Evolutionary conservation across 2,797 vertebrate genomes (phyloP).

Genomic region (Tapirus indicus): DNA sequence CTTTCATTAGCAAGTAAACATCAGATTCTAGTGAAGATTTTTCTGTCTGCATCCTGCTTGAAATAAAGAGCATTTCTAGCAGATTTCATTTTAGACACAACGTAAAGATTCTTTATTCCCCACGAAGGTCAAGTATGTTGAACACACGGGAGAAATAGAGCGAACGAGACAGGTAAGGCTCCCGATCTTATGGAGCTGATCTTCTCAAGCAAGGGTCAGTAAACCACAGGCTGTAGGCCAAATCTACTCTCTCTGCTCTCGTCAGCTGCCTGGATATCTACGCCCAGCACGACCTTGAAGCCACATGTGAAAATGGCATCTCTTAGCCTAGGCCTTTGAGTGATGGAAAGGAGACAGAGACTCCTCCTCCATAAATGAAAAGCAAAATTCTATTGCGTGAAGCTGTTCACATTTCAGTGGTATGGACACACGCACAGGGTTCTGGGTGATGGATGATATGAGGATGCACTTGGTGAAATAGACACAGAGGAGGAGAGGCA

Average conservation of each 20-base stretch:
- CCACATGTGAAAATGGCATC: background rate
- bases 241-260: background rate
- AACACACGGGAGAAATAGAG: background rate
- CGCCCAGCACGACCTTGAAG: background rate
- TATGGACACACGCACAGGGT: background rate
- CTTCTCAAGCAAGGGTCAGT: background rate
- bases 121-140: slow-evolving; percentile 1
- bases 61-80: background rate
- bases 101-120: background rate
- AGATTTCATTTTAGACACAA: background rate
- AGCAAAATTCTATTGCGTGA: background rate
- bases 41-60: background rate
- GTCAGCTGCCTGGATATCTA: background rate
- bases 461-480: background rate
- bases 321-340: background rate
- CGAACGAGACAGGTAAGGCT: background rate
- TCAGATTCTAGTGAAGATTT: slow-evolving; percentile 11
- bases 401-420: background rate
- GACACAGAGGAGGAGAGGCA: background rate
- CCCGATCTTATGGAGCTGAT: background rate
- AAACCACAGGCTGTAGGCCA: background rate
- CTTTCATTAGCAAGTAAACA: slow-evolving; percentile 30
- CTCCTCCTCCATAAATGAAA: background rate
- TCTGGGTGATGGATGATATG: background rate
- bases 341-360: background rate